Evolutionary conservation across 2,797 vertebrate genomes (phyloP).

Genomic region (Glossophaga mutica): DNA sequence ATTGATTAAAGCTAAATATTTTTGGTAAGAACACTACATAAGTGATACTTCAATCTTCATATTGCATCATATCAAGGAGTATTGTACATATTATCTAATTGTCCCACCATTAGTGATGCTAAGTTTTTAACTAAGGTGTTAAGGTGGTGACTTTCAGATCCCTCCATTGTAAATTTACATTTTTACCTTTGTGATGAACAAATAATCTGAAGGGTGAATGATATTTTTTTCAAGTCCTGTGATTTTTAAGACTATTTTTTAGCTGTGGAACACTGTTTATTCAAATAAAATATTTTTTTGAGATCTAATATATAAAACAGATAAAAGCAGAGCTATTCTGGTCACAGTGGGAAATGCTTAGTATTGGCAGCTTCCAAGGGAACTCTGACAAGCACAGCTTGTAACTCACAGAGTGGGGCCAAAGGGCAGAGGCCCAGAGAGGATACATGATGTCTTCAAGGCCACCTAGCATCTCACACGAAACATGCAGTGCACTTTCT

Average conservation of each 20-base stretch:
- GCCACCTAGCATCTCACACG: neutral
- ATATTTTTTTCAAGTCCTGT: slow-evolving; percentile 12
- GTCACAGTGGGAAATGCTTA: slow-evolving; percentile 23
- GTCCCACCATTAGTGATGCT: neutral
- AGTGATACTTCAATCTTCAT: neutral
- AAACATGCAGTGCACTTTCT: neutral
- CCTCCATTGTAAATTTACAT: neutral
- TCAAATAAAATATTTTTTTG: neutral
- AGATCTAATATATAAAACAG: slow-evolving; percentile 23
- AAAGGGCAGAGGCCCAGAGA: neutral
- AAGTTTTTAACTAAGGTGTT: neutral
- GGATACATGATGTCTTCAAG: neutral
- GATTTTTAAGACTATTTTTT: slow-evolving; percentile 18
- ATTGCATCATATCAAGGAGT: neutral
- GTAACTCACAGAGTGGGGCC: neutral
- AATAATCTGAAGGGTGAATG: neutral
- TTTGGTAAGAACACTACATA: neutral
- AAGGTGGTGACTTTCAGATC: neutral
- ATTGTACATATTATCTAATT: neutral
- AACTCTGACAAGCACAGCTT: slow-evolving; percentile 35
- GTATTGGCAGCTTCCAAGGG: slow-evolving; percentile 39
- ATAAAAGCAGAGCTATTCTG: slow-evolving; percentile 32
- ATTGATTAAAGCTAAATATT: slow-evolving; percentile 30
- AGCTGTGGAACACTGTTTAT: neutral
- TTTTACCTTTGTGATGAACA: slow-evolving; percentile 45